phyloP scores from a whole-genome alignment of 35 echinoderm and acorn worm species.

The Ophiothrix spiculata region DNA sequence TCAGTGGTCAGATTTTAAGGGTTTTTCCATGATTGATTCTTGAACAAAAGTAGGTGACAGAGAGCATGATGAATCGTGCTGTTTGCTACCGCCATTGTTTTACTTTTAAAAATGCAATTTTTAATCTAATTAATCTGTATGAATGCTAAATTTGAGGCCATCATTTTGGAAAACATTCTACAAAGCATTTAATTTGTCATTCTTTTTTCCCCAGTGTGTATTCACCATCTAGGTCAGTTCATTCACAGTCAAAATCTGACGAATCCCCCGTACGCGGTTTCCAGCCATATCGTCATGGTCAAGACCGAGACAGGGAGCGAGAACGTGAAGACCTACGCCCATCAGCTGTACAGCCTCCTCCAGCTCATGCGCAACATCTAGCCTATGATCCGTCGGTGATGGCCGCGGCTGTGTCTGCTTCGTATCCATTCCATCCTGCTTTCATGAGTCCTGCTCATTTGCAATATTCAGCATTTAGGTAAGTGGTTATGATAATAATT shows the following conservation, averaged over 20 bases:
- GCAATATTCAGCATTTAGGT: conserved; percentile 84
- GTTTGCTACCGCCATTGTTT: no score
- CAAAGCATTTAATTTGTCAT: no score
- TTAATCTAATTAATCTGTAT: no score
- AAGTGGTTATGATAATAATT: no score
- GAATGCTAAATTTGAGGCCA: no score
- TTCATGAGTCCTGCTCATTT: conserved; percentile 85
- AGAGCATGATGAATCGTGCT: no score
- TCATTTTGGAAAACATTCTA: no score
- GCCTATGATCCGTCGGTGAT: conserved; percentile 77
- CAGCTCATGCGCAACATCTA: conserved; percentile 18
- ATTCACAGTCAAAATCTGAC: conserved; percentile 63
- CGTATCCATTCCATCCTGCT: conserved; percentile 86
- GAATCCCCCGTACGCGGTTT: conserved; percentile 72
- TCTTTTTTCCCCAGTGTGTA: neutral
- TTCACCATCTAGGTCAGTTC: conserved; percentile 47
- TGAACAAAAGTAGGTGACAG: no score
- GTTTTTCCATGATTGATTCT: no score
- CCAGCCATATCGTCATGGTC: conserved; percentile 83
- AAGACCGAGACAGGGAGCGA: conserved; percentile 51
- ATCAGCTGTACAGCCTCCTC: conserved; percentile 31
- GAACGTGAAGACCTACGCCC: conserved; percentile 30
- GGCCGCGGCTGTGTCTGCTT: conserved; percentile 53
- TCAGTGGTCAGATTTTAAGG: no score
- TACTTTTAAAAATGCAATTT: no score